phyloP scores from a whole-genome alignment of 2,797 vertebrate genomes.

The Falco berigora region DNA sequence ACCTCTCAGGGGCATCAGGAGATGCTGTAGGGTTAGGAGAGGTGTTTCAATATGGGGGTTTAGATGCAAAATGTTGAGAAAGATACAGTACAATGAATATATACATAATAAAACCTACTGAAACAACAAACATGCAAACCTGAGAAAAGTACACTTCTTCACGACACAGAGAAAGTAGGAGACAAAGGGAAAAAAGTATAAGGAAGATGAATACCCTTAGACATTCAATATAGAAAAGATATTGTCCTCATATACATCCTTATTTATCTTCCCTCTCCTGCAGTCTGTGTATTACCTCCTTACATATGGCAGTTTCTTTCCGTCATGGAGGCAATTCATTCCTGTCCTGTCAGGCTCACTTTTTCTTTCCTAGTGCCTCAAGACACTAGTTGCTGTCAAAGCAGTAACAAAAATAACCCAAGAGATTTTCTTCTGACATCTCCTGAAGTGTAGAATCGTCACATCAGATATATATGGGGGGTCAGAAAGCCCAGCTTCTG shows the following conservation, averaged over 20 bases:
- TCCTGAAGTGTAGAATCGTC: not conserved
- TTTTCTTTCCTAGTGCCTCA: slow-evolving; percentile 18
- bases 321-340: slow-evolving; percentile 26
- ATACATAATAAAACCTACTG: not conserved
- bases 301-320: not conserved
- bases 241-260: not conserved
- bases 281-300: not conserved
- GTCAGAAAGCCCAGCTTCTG: not conserved
- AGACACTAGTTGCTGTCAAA: slow-evolving; percentile 54
- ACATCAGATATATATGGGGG: not conserved
- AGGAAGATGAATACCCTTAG: not conserved
- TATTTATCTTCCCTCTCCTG: not conserved
- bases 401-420: slow-evolving; percentile 45
- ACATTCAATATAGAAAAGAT: slow-evolving; percentile 21
- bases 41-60: not conserved
- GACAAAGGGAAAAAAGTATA: not conserved
- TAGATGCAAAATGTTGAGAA: not conserved
- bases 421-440: slow-evolving; percentile 50
- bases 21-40: not conserved
- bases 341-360: slow-evolving; percentile 23
- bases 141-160: not conserved
- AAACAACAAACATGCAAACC: not conserved
- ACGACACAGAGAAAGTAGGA: not conserved
- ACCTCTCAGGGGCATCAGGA: not conserved
- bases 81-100: not conserved